Evolutionary conservation across 2,113 vertebrate species (phyloP), one percentile per base, ranked within the genome.

Genomic region (Datnioides undecimradiatus): DNA sequence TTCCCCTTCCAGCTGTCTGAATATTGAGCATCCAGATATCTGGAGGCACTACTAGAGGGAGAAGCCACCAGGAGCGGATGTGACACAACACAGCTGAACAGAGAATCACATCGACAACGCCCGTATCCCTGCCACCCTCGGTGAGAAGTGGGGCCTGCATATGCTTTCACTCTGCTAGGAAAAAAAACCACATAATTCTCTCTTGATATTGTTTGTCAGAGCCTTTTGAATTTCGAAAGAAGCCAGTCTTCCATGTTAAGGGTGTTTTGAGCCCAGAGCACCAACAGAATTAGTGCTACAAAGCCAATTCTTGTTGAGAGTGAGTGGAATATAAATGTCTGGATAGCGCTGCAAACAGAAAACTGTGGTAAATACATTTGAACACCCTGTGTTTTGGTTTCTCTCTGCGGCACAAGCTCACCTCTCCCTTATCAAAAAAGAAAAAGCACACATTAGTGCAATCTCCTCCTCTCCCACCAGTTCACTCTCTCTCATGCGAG

Each of bases 391-490:
- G 51, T 49, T 79, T 67, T 54, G 40, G 12, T 60, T 77, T 31
- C 2, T 58, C n/a, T 41, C n/a, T n/a, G n/a, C n/a, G n/a, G n/a
- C n/a, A n/a, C 57, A 23, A 48, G n/a, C 71, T 80, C 78, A 84
- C 82, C 75, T 82, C 54, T 69, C 41, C 34, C 79, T 85, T 86
- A 87, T 89, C 80, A 84, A 74, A 76, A 80, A 46, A 76, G 79
- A 46, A 80, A 67, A 71, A 76, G 45, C 49, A 73, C 65, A 80
- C 76, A 65, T 70, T 81, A 71, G 55, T 23, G 43, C 23, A 38
- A 55, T 48, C 49, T 31, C 19, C 46, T 72, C 48, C 54, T 68
- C 58, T 31, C 48, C 67, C 40, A 38, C 67, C 41, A 31, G 59
- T 57, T 65, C 38, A 67, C 67, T 83, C 55, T 12, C 57, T 88